Base-by-base conservation (phyloP, 2,888 invertebrate genomes). In the Acanthosoma haemorrhoidale region DNA sequence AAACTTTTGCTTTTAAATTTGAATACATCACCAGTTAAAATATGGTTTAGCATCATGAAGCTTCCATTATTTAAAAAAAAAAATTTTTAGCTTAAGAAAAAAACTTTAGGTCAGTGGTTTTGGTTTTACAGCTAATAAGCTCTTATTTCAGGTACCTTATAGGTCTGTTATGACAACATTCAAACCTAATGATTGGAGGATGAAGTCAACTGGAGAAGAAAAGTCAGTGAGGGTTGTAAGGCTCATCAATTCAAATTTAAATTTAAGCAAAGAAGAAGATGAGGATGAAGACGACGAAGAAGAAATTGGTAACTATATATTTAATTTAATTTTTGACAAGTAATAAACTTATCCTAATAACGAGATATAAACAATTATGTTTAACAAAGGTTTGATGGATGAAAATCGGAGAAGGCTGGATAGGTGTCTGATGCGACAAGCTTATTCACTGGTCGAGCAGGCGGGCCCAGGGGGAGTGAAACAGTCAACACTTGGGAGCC, bases 111-210 rank as follows among this genome's bases (percentile, higher is more conserved):
- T n/a, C n/a, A n/a, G n/a, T n/a, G n/a, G n/a, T n/a, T n/a, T n/a
- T n/a, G n/a, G n/a, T n/a, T n/a, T n/a, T n/a, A n/a, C n/a, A n/a
- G n/a, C n/a, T n/a, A n/a, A n/a, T 36, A 9, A 36, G 13, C 13
- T 4, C 39, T 61, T 18, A 11, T 43, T 64, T 11, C 78, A 73
- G 74, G 77, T 84, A 29, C 82, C 83, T 0, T 86, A 85, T 75
- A 80, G 85, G 74, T 80, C 81, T 4, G 75, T 86, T 11, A 85
- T 85, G 79, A 87, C 88, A 15, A 79, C 86, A 74, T 85, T 86
- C 1, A 74, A 78, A 4, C 77, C 79, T 36, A 77, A 77, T 4
- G 85, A 87, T 76, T 86, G 83, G 82, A 81, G 81, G 73, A 77
- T 78, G 11, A 85, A 85, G 76, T 79, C 78, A 69, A 76, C 77